Evolutionary conservation across 1,140 invertebrate genomes (phyloP).

Genomic region (Brachionus manjavacas): DNA sequence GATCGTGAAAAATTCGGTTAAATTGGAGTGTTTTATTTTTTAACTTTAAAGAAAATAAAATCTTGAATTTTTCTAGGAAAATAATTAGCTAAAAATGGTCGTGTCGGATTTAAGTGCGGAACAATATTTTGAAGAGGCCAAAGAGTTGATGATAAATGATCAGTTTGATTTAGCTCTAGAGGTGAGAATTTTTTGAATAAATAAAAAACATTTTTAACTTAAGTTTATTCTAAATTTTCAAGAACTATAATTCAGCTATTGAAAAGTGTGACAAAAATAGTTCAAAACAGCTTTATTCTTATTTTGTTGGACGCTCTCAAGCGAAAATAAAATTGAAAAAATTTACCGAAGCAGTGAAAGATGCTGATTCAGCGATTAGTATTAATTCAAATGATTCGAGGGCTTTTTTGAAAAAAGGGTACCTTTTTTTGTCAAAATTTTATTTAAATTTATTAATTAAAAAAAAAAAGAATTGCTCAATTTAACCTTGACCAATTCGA

Average conservation of each 20-base stretch:
- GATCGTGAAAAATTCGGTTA: constrained; percentile 8
- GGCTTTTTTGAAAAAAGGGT: constrained; percentile 39
- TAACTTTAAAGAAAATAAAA: neutral
- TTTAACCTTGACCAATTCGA: constrained; percentile 13
- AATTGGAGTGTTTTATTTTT: neutral
- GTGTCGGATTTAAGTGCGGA: neutral
- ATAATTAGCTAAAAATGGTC: neutral
- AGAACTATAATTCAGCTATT: constrained; percentile 2
- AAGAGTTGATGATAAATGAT: constrained; percentile 28
- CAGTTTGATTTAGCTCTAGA: constrained; percentile 21
- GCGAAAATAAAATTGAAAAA: neutral
- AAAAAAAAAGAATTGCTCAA: neutral
- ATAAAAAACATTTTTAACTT: neutral
- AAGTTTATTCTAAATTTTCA: neutral
- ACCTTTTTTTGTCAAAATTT: neutral
- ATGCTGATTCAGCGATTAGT: constrained; percentile 29
- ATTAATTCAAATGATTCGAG: constrained; percentile 5
- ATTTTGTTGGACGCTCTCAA: constrained; percentile 9
- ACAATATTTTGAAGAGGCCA: neutral
- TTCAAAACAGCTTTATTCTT: neutral
- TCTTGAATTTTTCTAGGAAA: neutral
- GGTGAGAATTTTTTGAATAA: neutral
- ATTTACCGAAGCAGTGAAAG: neutral
- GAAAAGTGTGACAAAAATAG: neutral
- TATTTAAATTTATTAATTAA: no score